These are phyloP conservation scores for Rhyzopertha dominica DNA, from an alignment of 1,140 invertebrate genomes.

Conservation along the genomic window DNA sequence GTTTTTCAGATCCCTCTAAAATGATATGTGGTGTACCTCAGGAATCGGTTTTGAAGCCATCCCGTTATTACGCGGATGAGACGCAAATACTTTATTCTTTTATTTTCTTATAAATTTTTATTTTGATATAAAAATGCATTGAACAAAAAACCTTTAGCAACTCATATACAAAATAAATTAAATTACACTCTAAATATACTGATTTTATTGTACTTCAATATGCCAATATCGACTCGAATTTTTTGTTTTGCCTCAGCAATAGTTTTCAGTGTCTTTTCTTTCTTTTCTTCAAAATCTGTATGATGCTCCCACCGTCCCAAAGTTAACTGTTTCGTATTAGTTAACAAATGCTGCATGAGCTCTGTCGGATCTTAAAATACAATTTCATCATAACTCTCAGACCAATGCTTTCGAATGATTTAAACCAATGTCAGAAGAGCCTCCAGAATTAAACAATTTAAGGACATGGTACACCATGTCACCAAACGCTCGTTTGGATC, in stretches of 20 bases:
- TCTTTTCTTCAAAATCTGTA: constrained; percentile 92
- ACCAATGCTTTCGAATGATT: constrained; percentile 79
- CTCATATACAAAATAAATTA: too few relatives aligned
- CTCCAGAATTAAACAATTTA: constrained; percentile 84
- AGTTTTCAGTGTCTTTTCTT: constrained; percentile 71
- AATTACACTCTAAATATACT: too few relatives aligned
- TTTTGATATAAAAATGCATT: too few relatives aligned
- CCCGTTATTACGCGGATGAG: too few relatives aligned
- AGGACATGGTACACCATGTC: constrained; percentile 92
- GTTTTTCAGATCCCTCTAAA: too few relatives aligned
- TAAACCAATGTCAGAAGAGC: constrained; percentile 50
- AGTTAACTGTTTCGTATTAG: constrained; percentile 68
- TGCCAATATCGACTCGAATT: constrained; percentile 76
- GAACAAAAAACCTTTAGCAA: too few relatives aligned
- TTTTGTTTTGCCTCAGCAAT: constrained; percentile 79
- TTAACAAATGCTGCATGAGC: constrained; percentile 85
- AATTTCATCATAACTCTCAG: constrained; percentile 96
- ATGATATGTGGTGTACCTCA: too few relatives aligned
- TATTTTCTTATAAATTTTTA: too few relatives aligned
- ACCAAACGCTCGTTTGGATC: constrained; percentile 95
- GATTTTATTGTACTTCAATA: too few relatives aligned
- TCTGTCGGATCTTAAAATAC: constrained; percentile 95
- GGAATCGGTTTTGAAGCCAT: too few relatives aligned
- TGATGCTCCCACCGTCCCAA: constrained; percentile 77
- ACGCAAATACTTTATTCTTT: too few relatives aligned